Percentiles rank a stretch among this genome's conserved stretches.
These are phyloP conservation scores for Drosophila cognata DNA, from an alignment of 2,888 invertebrate species.

Conservation along the genomic window DNA sequence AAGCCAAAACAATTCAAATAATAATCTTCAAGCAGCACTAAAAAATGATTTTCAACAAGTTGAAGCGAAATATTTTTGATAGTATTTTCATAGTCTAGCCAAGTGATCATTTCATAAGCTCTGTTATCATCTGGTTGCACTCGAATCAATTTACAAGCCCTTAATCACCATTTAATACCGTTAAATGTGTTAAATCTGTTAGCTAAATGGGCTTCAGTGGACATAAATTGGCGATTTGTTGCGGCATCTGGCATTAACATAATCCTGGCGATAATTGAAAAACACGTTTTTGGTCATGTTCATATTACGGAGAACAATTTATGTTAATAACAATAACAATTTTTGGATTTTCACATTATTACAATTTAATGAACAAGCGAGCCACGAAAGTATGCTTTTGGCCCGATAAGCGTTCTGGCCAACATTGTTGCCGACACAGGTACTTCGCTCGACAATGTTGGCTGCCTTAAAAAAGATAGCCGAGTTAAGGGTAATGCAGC, in stretches of 20 bases:
- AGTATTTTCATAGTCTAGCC: not conserved
- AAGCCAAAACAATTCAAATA: too few relatives aligned
- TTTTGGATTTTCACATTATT: constrained; percentile 62
- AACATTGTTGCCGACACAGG: constrained; percentile 44
- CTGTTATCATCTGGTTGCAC: constrained; percentile 32
- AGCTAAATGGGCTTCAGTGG: constrained; percentile 60
- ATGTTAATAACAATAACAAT: constrained; percentile 69
- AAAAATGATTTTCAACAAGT: not conserved
- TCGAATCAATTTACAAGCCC: constrained; percentile 21
- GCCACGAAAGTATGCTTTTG: constrained; percentile 46
- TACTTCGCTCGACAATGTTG: constrained; percentile 39
- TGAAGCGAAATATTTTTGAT: not conserved
- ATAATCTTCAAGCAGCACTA: not conserved
- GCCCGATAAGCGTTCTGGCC: constrained; percentile 59
- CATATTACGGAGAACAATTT: constrained; percentile 57
- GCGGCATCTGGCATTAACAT: constrained; percentile 71
- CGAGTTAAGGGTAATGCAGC: constrained; percentile 1
- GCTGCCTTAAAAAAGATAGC: constrained; percentile 45
- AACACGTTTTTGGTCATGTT: constrained; percentile 78
- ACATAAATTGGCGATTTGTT: constrained; percentile 77
- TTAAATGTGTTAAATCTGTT: constrained; percentile 75
- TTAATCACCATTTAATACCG: constrained; percentile 54
- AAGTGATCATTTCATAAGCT: constrained; percentile 20
- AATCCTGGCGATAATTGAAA: constrained; percentile 78
- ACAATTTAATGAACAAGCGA: constrained; percentile 69